phyloP scores from a whole-genome alignment of 2,113 vertebrate genomes.

The Brachyhypopomus occidentalis region DNA sequence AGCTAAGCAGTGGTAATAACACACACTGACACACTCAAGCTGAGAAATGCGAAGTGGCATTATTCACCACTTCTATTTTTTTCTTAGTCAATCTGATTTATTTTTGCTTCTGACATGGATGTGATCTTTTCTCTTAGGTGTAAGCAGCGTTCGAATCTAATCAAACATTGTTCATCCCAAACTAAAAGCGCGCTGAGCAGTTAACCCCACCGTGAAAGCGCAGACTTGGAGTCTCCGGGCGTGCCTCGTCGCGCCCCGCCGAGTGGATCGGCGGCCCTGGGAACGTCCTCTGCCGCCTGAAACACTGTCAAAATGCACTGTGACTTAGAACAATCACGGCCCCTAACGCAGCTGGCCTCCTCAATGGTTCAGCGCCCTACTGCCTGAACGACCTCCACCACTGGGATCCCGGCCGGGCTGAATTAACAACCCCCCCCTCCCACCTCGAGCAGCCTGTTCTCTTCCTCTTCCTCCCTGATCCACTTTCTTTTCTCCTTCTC shows the following conservation, averaged over 20 bases:
- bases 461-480: not conserved
- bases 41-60: not conserved
- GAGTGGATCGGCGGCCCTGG: not conserved
- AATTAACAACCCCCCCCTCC: too few relatives aligned
- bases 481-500: not conserved
- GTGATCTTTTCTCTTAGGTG: not conserved
- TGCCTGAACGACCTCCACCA: not conserved
- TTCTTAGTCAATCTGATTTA: not conserved
- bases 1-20: not conserved
- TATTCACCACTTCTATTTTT: not conserved
- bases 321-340: not conserved
- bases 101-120: slow-evolving; percentile 2
- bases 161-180: not conserved
- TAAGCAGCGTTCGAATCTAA: not conserved
- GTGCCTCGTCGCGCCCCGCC: not conserved
- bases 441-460: too few relatives aligned
- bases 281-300: not conserved
- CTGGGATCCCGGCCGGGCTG: not conserved
- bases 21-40: not conserved
- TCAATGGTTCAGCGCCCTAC: not conserved
- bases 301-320: not conserved
- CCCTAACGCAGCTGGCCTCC: not conserved
- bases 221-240: not conserved
- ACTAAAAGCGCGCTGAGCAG: not conserved
- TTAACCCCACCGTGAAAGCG: not conserved